Percentiles rank a stretch among this genome's conserved stretches.
These are phyloP conservation scores for Zosterops hypoxanthus DNA, from an alignment of 2,113 vertebrate genomes.

Conservation along the genomic window DNA sequence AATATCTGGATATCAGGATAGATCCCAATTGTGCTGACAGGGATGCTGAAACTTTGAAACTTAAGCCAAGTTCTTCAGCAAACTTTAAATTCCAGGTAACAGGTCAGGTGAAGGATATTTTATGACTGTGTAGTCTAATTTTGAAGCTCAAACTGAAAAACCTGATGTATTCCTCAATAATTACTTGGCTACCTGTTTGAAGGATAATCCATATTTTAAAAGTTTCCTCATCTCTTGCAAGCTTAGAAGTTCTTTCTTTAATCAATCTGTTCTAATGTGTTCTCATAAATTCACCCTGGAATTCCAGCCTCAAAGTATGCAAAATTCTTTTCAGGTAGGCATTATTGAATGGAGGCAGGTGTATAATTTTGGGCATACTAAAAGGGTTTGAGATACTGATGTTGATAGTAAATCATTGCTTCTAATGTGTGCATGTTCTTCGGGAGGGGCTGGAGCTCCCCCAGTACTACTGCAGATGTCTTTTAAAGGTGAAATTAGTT, in stretches of 20 bases:
- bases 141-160: neutral
- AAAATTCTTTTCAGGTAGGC: neutral
- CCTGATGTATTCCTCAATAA: constrained; percentile 15
- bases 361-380: neutral
- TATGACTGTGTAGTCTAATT: neutral
- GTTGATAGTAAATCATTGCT: constrained; percentile 16
- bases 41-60: neutral
- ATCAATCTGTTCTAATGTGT: neutral
- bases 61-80: neutral
- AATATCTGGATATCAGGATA: neutral
- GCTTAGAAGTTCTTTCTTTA: neutral
- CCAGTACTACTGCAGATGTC: constrained; percentile 28
- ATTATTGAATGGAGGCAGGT: neutral
- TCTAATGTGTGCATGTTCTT: neutral
- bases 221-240: constrained; percentile 3
- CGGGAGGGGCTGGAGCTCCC: constrained; percentile 30
- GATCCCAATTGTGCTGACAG: neutral
- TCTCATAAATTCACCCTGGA: constrained; percentile 27
- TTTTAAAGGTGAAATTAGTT: constrained; percentile 74
- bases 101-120: neutral
- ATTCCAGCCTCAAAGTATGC: neutral
- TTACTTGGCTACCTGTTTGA: constrained; percentile 11
- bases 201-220: constrained; percentile 41
- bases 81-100: neutral
- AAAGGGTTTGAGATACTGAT: neutral